Conservation (phyloP, 2,888 invertebrate genomes). For the Abrostola tripartita region DNA sequence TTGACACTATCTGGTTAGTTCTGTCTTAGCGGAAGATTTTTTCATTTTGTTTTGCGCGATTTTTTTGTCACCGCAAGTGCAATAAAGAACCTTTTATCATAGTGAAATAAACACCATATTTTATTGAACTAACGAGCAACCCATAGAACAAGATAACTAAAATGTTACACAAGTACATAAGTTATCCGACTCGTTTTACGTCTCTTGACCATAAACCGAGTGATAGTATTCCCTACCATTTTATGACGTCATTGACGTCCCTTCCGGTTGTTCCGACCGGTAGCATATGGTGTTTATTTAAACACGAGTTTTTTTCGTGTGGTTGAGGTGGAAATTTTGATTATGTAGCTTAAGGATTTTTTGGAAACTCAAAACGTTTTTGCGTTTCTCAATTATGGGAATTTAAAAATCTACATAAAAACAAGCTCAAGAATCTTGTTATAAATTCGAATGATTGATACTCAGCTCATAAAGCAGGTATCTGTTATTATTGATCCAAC, state of each 20-base stretch:
- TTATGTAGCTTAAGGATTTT: no score
- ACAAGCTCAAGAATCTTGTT: no score
- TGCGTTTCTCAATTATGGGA: no score
- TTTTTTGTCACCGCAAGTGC: no score
- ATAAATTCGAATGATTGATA: no score
- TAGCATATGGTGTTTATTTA: constrained; percentile 54
- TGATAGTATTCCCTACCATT: constrained; percentile 50
- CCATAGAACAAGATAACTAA: constrained; percentile 34
- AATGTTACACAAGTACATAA: constrained; percentile 50
- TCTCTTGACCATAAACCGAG: constrained; percentile 47
- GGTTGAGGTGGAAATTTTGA: constrained; percentile 12
- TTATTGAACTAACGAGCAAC: constrained; percentile 25
- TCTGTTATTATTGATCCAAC: no score
- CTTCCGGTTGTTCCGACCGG: constrained; percentile 51
- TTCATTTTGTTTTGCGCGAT: no score
- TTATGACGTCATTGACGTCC: constrained; percentile 56
- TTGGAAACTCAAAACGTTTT: constrained; percentile 8
- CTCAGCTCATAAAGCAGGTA: no score
- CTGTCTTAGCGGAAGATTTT: no score
- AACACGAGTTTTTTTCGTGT: constrained; percentile 32
- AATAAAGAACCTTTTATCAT: neutral
- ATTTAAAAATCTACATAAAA: no score
- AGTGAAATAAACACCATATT: neutral
- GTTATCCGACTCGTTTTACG: constrained; percentile 45
- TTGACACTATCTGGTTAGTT: no score